These are phyloP conservation scores for Chauna torquata DNA, from an alignment of 2,113 vertebrate species.

Conservation along the genomic window DNA sequence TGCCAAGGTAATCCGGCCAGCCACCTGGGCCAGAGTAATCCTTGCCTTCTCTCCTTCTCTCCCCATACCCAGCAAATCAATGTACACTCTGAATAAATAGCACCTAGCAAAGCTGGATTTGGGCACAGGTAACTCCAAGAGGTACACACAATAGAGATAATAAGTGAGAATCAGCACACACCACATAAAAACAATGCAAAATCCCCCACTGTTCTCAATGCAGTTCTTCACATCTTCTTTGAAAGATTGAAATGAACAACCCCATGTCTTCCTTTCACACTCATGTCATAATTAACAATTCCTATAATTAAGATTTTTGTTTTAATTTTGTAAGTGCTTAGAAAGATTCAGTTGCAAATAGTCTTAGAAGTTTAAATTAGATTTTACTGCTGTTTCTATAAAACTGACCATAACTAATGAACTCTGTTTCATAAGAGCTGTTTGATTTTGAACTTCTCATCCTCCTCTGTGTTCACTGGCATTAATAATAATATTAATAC, in stretches of 20 bases:
- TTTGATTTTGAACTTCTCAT: background rate
- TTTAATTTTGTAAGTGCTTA: background rate
- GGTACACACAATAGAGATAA: background rate
- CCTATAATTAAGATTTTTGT: background rate
- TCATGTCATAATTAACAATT: background rate
- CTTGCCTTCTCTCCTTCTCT: background rate
- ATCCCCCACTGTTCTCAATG: background rate
- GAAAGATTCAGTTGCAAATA: background rate
- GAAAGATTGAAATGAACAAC: background rate
- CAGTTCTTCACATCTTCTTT: background rate
- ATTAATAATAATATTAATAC: background rate
- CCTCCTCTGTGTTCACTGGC: background rate
- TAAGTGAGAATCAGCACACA: background rate
- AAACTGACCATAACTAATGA: background rate
- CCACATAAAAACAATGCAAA: background rate
- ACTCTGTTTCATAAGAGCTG: background rate
- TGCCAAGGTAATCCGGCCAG: background rate
- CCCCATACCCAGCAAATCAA: background rate
- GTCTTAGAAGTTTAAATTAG: constrained; percentile 13
- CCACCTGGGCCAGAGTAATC: background rate
- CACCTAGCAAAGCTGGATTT: background rate
- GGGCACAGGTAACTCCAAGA: too few species aligned
- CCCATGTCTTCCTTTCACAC: background rate
- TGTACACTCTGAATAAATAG: background rate
- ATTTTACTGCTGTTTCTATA: background rate